These are phyloP conservation scores for Cyanocitta stelleri DNA, from an alignment of 2,113 vertebrate species.

Conservation along the genomic window DNA sequence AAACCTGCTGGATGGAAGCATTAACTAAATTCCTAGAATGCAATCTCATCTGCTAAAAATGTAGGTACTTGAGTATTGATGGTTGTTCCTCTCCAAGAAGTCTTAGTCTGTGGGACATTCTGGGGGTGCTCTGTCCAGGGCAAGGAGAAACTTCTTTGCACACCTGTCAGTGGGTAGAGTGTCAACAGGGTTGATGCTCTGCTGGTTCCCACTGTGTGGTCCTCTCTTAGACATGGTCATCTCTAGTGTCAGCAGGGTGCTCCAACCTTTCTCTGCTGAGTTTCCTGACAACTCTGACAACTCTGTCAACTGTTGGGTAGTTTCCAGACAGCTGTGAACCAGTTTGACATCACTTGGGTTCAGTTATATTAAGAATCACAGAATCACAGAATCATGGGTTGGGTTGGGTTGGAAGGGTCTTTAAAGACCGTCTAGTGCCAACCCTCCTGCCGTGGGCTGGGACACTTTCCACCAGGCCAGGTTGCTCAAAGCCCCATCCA, in stretches of 20 bases:
- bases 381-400: neutral
- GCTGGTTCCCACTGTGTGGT: neutral
- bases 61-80: neutral
- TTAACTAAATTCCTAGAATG: neutral
- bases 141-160: neutral
- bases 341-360: neutral
- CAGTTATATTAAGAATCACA: neutral
- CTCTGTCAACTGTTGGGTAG: fast-evolving
- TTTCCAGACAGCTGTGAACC: neutral
- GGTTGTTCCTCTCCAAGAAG: neutral
- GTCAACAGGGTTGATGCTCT: neutral
- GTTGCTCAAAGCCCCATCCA: neutral
- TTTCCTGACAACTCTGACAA: neutral
- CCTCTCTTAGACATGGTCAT: neutral
- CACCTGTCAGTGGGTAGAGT: fast-evolving
- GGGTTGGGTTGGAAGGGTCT: neutral
- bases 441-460: neutral
- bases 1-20: neutral
- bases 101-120: neutral
- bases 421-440: neutral
- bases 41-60: neutral
- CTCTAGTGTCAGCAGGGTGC: neutral
- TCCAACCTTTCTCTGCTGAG: neutral
- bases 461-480: neutral
- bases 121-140: neutral